These are phyloP conservation scores for Scalopus aquaticus DNA, from an alignment of 2,113 vertebrate genomes.

Conservation along the genomic window DNA sequence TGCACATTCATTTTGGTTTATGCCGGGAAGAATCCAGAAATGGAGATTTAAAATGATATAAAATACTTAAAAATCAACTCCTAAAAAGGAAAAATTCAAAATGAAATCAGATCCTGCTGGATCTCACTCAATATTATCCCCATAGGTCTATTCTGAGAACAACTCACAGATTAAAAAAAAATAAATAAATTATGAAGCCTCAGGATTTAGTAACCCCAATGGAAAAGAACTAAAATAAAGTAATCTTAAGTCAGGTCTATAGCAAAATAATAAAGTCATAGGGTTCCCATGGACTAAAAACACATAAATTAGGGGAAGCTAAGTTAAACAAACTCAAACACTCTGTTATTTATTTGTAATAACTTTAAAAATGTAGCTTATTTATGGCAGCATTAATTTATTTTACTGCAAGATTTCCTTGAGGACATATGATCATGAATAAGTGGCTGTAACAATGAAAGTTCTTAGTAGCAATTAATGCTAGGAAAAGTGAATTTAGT, in stretches of 20 bases:
- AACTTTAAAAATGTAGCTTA: neutral
- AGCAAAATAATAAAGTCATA: neutral
- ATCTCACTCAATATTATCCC: neutral
- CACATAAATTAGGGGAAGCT: neutral
- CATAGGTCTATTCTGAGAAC: neutral
- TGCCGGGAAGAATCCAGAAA: constrained; percentile 23
- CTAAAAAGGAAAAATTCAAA: neutral
- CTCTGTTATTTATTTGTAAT: neutral
- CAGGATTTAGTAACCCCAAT: neutral
- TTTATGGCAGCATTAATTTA: neutral
- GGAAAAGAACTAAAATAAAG: neutral
- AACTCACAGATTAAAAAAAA: neutral
- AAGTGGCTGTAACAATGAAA: constrained; percentile 11
- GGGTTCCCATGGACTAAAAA: neutral
- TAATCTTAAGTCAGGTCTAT: neutral
- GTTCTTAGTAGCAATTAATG: constrained; percentile 48
- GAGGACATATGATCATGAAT: constrained; percentile 45
- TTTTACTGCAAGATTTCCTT: constrained; percentile 33
- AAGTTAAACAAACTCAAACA: neutral
- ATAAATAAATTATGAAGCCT: neutral
- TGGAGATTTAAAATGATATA: neutral
- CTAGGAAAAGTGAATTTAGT: neutral
- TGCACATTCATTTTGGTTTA: constrained; percentile 44
- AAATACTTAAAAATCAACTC: constrained; percentile 5
- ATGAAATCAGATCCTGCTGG: neutral